Percentiles rank a stretch among this genome's conserved stretches.
These are phyloP conservation scores for Formica selysi DNA, from an alignment of 1,140 invertebrate genomes.

Conservation along the genomic window DNA sequence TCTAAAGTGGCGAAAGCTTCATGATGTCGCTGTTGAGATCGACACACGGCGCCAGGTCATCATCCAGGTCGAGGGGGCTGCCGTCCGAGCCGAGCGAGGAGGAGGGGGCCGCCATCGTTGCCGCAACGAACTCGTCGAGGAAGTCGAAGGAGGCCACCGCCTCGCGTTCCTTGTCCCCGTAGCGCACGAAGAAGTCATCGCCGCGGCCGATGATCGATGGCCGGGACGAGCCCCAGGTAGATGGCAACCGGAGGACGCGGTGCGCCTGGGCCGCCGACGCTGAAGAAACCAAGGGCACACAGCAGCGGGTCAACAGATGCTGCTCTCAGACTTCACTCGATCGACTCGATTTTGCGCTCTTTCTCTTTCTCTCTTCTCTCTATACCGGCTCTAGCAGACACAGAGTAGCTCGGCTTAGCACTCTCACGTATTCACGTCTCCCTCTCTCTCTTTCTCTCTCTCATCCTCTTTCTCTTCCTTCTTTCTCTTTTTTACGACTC, in stretches of 20 bases:
- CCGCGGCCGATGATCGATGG: conserved; percentile 91
- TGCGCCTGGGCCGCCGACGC: conserved; percentile 88
- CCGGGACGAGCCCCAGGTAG: conserved; percentile 84
- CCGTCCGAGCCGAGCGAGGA: conserved; percentile 86
- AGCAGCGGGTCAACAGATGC: conserved; percentile 79
- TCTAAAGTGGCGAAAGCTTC: conserved; percentile 76
- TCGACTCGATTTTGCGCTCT: conserved; percentile 61
- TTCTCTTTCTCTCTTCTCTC: conserved; percentile 76
- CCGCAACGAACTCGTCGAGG: conserved; percentile 88
- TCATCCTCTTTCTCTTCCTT: conserved; percentile 30
- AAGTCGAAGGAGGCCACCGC: conserved; percentile 93
- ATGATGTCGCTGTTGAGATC: conserved; percentile 73
- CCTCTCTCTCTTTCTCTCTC: conserved; percentile 64
- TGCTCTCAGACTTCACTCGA: conserved; percentile 77
- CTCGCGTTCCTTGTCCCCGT: conserved; percentile 92
- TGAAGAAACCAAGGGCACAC: conserved; percentile 85
- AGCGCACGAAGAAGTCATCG: conserved; percentile 91
- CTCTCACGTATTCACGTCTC: conserved; percentile 71
- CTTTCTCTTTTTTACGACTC: conserved; percentile 4
- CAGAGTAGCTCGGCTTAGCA: conserved; percentile 83
- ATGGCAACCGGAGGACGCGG: conserved; percentile 86
- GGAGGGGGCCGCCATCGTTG: conserved; percentile 71
- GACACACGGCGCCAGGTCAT: conserved; percentile 60
- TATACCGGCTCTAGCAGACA: conserved; percentile 81
- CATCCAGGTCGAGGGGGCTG: conserved; percentile 67